phyloP scores from a whole-genome alignment of 30 jellyfish, hydroid and myxozoan species.

The Aurelia sp. region DNA sequence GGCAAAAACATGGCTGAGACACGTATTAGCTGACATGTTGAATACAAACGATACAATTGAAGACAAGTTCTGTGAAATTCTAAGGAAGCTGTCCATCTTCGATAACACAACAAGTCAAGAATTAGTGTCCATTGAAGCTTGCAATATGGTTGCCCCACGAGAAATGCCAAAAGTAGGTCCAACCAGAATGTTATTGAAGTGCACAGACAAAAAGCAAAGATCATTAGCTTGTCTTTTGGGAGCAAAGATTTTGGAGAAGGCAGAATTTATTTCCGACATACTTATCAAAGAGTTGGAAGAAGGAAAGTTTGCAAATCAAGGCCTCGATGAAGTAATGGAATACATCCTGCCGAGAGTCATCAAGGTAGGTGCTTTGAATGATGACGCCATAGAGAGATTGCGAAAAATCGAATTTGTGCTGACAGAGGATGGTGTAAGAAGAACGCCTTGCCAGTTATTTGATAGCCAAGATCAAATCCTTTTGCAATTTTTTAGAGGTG shows the following conservation, averaged over 20 bases:
- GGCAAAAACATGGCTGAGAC: background rate
- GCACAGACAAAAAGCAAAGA: background rate
- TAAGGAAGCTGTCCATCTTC: conserved; percentile 10
- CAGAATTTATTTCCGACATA: conserved; percentile 3
- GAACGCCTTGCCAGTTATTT: conserved; percentile 41
- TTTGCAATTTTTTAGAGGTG: conserved; percentile 27
- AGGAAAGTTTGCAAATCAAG: background rate
- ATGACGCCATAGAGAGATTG: background rate
- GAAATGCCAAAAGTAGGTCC: conserved; percentile 28
- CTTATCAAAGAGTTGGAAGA: conserved; percentile 17
- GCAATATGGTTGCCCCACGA: conserved; percentile 17
- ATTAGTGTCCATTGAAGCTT: conserved; percentile 16
- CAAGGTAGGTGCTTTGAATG: background rate
- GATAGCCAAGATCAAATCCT: conserved; percentile 15
- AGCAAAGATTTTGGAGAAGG: conserved; percentile 7
- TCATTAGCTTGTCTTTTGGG: conserved; percentile 27
- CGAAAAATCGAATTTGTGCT: conserved; percentile 10
- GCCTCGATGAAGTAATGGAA: conserved; percentile 3
- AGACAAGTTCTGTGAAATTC: background rate
- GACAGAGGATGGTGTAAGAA: conserved; percentile 31
- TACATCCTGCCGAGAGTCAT: conserved; percentile 21
- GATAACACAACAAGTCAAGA: background rate
- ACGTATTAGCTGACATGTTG: background rate
- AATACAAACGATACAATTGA: background rate
- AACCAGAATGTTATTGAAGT: background rate